Percentiles rank a stretch among this genome's conserved stretches.
phyloP scores from a whole-genome alignment of 2,888 invertebrate genomes.

The Heliconius cydno region DNA sequence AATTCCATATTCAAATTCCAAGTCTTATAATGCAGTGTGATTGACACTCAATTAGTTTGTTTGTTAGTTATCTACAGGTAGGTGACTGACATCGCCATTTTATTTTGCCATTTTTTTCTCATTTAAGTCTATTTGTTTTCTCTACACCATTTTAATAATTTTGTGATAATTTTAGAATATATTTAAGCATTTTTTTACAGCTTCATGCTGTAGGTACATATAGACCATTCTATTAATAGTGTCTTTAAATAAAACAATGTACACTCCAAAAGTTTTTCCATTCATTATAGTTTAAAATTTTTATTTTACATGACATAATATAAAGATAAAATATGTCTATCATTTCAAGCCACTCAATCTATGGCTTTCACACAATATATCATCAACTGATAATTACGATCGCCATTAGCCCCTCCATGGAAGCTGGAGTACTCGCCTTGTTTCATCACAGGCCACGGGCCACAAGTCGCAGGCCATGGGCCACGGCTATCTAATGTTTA shows the following conservation, averaged over 20 bases:
- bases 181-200: no score
- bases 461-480: no score
- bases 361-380: conserved; percentile 13
- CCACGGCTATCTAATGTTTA: conserved; percentile 11
- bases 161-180: neutral
- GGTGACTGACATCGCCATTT: neutral
- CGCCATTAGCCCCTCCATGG: conserved; percentile 62
- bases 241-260: no score
- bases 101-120: neutral
- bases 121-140: neutral
- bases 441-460: conserved; percentile 5
- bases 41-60: neutral
- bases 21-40: neutral
- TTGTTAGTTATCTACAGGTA: no score
- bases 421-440: conserved; percentile 1
- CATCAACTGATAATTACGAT: conserved; percentile 60
- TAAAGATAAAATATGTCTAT: neutral
- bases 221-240: no score
- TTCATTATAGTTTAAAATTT: neutral
- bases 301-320: no score
- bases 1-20: neutral
- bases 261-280: neutral
- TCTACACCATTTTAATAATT: neutral
- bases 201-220: no score
- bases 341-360: neutral